phyloP scores from a whole-genome alignment of 2,888 invertebrate species.

The Cantharis rustica region DNA sequence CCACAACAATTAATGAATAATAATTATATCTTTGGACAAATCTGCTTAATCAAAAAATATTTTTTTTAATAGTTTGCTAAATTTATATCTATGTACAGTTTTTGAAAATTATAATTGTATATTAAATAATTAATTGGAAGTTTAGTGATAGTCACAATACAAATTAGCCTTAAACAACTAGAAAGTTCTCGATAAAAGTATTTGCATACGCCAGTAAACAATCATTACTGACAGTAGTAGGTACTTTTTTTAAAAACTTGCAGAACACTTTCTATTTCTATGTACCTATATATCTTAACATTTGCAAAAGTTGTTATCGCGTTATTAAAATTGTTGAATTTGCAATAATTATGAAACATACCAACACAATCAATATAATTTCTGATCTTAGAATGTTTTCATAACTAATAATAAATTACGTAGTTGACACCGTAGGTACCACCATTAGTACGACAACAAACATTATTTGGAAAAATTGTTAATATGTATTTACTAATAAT shows the following conservation, averaged over 20 bases:
- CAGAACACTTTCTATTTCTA: background rate
- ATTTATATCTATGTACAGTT: background rate
- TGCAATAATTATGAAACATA: background rate
- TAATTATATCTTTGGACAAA: background rate
- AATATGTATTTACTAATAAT: too few species aligned
- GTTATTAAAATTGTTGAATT: background rate
- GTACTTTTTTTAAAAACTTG: background rate
- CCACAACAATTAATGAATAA: background rate
- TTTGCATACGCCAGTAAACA: background rate
- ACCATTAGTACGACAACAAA: too few species aligned
- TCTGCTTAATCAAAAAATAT: background rate
- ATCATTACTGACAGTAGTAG: background rate
- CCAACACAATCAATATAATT: background rate
- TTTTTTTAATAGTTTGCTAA: background rate
- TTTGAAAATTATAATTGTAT: background rate
- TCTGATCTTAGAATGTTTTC: too few species aligned
- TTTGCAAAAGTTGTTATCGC: background rate
- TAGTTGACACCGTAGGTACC: too few species aligned
- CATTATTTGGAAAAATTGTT: too few species aligned
- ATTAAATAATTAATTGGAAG: background rate
- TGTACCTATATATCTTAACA: too few species aligned
- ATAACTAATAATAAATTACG: too few species aligned
- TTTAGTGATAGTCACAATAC: background rate
- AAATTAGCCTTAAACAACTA: background rate
- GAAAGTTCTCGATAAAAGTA: background rate